Base-by-base conservation (phyloP, 2,888 invertebrate genomes). In the Biston betularia region DNA sequence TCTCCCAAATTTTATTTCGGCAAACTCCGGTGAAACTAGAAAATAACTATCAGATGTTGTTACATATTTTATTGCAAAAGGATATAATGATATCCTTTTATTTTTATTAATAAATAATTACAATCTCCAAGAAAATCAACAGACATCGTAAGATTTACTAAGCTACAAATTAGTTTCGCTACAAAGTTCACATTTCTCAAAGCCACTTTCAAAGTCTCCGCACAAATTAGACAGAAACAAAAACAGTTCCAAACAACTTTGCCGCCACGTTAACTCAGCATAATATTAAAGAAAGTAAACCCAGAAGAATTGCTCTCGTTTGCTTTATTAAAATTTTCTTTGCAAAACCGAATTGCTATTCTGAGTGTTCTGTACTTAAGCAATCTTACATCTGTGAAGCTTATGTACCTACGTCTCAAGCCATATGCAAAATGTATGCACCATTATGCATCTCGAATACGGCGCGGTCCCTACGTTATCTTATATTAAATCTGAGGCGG, bases 281-380 rank as follows among this genome's bases (percentile, higher is more conserved):
- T 77, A 78, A 77, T 77, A 80, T 82, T 76, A 76, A 81, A 75
- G 68, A 54, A 79, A 79, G 77, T 75, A 76, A 80, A 80, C 78
- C 73, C 70, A 69, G 67, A 75, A 74, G 78, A 76, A 68, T 45
- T 48, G 73, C 64, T 79, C 72, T 69, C 71, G 63, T 54, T 79
- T 69, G 72, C 74, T 76, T 82, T 87, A 87, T 87, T 87, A 87
- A 83, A 87, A 83, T 80, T 82, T 82, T 78, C 77, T 75, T 76
- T 74, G 57, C 66, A 76, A 79, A 77, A 76, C 73, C 74, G 62
- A 40, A 40, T 40, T 40, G 75, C 73, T 73, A 63, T 75, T 76
- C 68, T 52, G 38, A 64, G 42, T 35, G 14, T 12, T 7, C 11
- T 15, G n/a, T 35, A 49, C 35, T 35, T 70, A 71, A 66, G 68